Conservation (phyloP, 2,113 vertebrate genomes). For the Barnardius zonarius region DNA sequence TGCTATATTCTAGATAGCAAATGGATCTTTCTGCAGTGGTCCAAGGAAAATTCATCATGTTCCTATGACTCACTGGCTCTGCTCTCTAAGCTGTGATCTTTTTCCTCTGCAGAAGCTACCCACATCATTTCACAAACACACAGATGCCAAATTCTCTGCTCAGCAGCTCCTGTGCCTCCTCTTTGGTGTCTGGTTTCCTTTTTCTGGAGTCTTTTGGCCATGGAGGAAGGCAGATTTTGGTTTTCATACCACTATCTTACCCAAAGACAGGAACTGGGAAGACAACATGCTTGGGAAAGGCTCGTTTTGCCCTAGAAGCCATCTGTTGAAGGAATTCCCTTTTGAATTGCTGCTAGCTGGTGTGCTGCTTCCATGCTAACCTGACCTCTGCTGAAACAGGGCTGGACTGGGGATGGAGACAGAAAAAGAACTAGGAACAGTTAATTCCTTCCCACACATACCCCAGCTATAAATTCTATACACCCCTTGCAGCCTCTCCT, state of each 20-base stretch:
- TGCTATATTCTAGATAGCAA: not conserved
- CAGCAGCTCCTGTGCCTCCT: not conserved
- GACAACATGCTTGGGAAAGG: not conserved
- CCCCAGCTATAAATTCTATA: not conserved
- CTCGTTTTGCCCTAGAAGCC: not conserved
- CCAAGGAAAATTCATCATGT: constrained; percentile 17
- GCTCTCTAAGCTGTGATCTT: not conserved
- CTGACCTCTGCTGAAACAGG: not conserved
- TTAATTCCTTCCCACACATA: not conserved
- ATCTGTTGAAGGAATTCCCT: not conserved
- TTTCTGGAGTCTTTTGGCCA: not conserved
- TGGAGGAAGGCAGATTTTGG: not conserved
- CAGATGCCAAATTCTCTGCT: not conserved
- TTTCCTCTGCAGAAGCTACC: not conserved
- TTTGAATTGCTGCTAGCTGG: not conserved
- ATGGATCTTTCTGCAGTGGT: not conserved
- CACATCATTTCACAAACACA: not conserved
- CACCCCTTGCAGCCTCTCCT: not conserved
- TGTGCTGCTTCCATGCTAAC: not conserved
- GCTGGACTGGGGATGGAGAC: not conserved
- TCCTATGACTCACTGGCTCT: constrained; percentile 2
- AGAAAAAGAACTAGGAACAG: not conserved
- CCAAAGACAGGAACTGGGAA: not conserved
- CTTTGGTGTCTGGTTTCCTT: not conserved
- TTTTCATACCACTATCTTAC: not conserved